These are phyloP conservation scores for Eubucco bourcierii DNA, from an alignment of 2,113 vertebrate species.

Conservation along the genomic window DNA sequence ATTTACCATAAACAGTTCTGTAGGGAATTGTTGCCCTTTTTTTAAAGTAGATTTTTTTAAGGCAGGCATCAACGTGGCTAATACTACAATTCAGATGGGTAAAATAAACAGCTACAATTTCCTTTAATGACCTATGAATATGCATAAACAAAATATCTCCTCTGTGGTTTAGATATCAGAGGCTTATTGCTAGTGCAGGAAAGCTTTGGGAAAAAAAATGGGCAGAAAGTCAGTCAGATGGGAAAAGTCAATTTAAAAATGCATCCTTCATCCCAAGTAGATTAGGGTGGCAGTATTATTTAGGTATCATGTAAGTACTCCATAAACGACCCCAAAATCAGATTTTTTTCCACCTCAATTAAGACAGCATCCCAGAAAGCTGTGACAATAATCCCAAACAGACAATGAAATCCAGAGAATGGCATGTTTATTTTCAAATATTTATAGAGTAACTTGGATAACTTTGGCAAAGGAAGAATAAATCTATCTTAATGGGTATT, in stretches of 20 bases:
- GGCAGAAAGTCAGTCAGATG: not conserved
- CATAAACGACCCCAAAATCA: not conserved
- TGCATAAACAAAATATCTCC: slow-evolving; percentile 49
- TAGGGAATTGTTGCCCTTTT: slow-evolving; percentile 50
- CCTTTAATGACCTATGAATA: slow-evolving; percentile 67
- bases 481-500: slow-evolving; percentile 20
- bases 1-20: slow-evolving; percentile 41
- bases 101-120: slow-evolving; percentile 58
- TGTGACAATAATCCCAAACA: not conserved
- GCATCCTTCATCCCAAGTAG: not conserved
- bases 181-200: not conserved
- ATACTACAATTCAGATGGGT: slow-evolving; percentile 49
- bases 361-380: not conserved
- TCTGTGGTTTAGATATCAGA: slow-evolving; percentile 36
- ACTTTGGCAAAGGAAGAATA: slow-evolving; percentile 34
- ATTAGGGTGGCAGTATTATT: slow-evolving; percentile 11
- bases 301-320: not conserved
- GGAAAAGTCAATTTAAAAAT: not conserved
- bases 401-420: slow-evolving; percentile 5
- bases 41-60: slow-evolving; percentile 33
- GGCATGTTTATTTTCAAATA: slow-evolving; percentile 24
- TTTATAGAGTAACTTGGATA: slow-evolving; percentile 4
- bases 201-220: not conserved
- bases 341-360: not conserved
- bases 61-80: slow-evolving; percentile 32